phyloP scores from a whole-genome alignment of 2,797 vertebrate genomes.

The Anabas testudineus region DNA sequence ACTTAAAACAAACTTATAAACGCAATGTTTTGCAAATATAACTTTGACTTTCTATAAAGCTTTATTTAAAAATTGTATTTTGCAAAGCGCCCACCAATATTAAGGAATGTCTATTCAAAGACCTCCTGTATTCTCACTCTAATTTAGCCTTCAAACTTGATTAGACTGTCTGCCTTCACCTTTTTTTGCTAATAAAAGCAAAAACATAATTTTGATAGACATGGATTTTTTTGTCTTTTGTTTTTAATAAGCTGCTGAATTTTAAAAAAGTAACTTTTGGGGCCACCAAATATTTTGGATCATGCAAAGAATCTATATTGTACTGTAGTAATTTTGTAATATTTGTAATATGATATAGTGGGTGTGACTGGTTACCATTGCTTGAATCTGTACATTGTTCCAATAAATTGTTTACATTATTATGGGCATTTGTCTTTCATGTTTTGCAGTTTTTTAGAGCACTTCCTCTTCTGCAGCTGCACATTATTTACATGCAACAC shows the following conservation, averaged over 20 bases:
- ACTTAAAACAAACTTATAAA: slow-evolving; percentile 66
- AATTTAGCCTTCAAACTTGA: slow-evolving; percentile 88
- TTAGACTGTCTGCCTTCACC: slow-evolving; percentile 89
- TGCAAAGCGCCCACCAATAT: slow-evolving; percentile 84
- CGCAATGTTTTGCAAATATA: slow-evolving; percentile 74
- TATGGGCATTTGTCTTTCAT: slow-evolving; percentile 25
- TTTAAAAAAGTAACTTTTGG: slow-evolving; percentile 91
- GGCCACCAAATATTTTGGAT: slow-evolving; percentile 99
- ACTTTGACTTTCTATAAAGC: slow-evolving; percentile 82
- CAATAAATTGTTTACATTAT: slow-evolving; percentile 99
- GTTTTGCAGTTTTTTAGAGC: background rate
- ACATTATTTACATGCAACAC: background rate
- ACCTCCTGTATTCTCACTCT: slow-evolving; percentile 86
- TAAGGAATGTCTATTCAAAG: slow-evolving; percentile 87
- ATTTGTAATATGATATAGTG: slow-evolving; percentile 99
- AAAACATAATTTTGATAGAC: slow-evolving; percentile 93
- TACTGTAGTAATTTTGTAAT: slow-evolving; percentile 99
- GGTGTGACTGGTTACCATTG: slow-evolving; percentile 99
- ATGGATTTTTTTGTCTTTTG: slow-evolving; percentile 87
- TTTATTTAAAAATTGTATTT: slow-evolving; percentile 88
- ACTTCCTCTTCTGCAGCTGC: background rate
- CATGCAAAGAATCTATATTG: slow-evolving; percentile 99
- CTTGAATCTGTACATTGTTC: slow-evolving; percentile 96
- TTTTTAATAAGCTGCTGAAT: slow-evolving; percentile 94
- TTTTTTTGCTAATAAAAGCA: slow-evolving; percentile 84